These are phyloP conservation scores for Kryptolebias ocellatus DNA, from an alignment of 2,797 vertebrate genomes.

Conservation along the genomic window DNA sequence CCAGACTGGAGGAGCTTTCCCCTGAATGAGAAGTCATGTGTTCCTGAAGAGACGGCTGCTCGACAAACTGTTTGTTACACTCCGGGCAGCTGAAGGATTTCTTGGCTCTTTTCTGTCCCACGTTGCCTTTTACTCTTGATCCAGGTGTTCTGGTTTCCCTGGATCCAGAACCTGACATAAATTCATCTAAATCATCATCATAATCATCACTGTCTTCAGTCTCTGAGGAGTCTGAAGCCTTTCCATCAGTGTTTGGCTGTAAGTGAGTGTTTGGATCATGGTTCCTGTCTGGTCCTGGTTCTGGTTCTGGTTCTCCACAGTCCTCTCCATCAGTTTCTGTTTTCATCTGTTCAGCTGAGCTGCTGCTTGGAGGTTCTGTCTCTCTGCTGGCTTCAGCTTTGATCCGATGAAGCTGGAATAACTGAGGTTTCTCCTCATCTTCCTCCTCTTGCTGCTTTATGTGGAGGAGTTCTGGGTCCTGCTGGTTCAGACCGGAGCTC, in stretches of 20 bases:
- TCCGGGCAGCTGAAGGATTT: conserved; percentile 11
- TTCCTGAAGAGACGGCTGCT: conserved; percentile 17
- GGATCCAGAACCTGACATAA: not conserved
- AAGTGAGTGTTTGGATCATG: not conserved
- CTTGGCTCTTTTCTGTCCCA: not conserved
- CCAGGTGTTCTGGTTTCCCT: not conserved
- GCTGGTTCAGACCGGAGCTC: conserved; percentile 10
- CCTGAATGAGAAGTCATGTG: conserved; percentile 1
- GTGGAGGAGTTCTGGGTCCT: conserved; percentile 3
- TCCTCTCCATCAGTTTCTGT: not conserved
- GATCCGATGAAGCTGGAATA: not conserved
- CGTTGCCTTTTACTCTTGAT: not conserved
- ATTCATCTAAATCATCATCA: not conserved
- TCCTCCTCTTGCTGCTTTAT: conserved; percentile 25
- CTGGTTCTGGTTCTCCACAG: conserved; percentile 1
- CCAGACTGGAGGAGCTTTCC: not conserved
- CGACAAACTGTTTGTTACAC: conserved; percentile 18
- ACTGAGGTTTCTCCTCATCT: conserved; percentile 3
- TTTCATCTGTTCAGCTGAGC: not conserved
- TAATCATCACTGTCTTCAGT: conserved; percentile 21
- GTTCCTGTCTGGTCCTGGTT: not conserved
- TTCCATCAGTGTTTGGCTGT: conserved; percentile 2
- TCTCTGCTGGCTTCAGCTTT: conserved; percentile 1
- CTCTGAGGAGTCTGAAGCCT: conserved; percentile 10
- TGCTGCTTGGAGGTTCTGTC: not conserved